Conservation (phyloP, 2,113 vertebrate species). For the Gobio gobio region DNA sequence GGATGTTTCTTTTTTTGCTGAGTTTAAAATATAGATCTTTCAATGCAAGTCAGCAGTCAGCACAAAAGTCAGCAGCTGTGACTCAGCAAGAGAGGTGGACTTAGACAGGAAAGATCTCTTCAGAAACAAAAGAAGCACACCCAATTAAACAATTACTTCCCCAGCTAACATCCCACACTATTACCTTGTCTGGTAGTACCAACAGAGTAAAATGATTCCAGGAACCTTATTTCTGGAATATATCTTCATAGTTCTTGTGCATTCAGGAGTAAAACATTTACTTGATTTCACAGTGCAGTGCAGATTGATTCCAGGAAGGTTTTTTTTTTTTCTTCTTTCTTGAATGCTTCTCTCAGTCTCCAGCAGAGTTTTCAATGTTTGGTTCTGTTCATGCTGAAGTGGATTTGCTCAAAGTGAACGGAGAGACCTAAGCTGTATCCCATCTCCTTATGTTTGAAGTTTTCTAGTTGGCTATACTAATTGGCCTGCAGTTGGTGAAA, state of each 20-base stretch:
- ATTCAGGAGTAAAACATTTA: neutral
- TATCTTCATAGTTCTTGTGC: neutral
- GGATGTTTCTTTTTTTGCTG: too few species aligned
- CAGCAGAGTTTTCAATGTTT: neutral
- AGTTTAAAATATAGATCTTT: too few species aligned
- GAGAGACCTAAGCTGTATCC: neutral
- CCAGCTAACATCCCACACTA: neutral
- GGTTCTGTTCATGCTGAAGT: neutral
- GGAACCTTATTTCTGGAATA: neutral
- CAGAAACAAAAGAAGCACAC: neutral
- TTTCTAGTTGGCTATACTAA: neutral
- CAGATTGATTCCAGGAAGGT: neutral
- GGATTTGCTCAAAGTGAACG: neutral
- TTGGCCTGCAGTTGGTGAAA: neutral
- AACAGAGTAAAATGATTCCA: neutral
- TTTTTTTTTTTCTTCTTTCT: neutral
- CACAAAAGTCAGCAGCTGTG: neutral
- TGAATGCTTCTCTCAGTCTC: neutral
- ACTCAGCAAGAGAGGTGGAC: neutral
- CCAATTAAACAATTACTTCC: neutral
- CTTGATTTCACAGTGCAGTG: neutral
- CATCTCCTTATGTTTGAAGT: neutral
- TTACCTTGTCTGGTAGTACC: neutral
- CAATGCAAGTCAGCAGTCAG: too few species aligned
- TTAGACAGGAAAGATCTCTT: neutral